These are phyloP conservation scores for Sphenopsis melanotis DNA, from an alignment of 2,797 vertebrate genomes.

Conservation along the genomic window DNA sequence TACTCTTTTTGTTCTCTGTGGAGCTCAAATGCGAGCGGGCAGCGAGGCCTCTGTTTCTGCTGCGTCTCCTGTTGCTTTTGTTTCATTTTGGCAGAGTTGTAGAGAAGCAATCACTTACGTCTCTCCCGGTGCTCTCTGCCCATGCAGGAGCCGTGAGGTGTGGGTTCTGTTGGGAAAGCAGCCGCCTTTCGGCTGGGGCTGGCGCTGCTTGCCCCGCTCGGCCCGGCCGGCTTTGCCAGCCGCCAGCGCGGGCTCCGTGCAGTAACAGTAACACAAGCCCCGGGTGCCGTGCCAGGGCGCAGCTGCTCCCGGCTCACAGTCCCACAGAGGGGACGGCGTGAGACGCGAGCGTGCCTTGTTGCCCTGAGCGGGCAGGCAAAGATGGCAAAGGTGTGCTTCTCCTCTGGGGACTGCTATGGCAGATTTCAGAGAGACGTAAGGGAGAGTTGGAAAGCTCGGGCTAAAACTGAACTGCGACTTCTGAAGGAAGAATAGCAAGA, in stretches of 20 bases:
- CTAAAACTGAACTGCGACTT: neutral
- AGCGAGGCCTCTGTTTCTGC: neutral
- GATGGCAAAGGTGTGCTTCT: neutral
- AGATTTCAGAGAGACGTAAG: neutral
- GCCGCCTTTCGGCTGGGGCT: neutral
- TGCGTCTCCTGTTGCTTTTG: neutral
- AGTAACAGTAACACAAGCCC: neutral
- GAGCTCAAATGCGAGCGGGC: neutral
- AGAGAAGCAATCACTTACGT: fast-evolving
- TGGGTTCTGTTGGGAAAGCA: neutral
- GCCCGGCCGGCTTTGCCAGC: neutral
- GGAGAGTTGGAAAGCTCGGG: neutral
- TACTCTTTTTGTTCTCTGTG: neutral
- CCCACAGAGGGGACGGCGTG: neutral
- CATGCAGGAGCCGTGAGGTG: fast-evolving
- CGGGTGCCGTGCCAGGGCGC: neutral
- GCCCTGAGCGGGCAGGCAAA: fast-evolving
- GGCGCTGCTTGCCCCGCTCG: neutral
- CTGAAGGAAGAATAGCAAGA: neutral
- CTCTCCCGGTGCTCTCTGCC: neutral
- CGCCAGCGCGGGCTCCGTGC: neutral
- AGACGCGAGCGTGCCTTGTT: fast-evolving
- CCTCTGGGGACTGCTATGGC: neutral
- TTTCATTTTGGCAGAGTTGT: neutral
- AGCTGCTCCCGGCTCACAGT: neutral